Conservation (phyloP, 2,888 invertebrate species). For the Tetrapedia diversipes region DNA sequence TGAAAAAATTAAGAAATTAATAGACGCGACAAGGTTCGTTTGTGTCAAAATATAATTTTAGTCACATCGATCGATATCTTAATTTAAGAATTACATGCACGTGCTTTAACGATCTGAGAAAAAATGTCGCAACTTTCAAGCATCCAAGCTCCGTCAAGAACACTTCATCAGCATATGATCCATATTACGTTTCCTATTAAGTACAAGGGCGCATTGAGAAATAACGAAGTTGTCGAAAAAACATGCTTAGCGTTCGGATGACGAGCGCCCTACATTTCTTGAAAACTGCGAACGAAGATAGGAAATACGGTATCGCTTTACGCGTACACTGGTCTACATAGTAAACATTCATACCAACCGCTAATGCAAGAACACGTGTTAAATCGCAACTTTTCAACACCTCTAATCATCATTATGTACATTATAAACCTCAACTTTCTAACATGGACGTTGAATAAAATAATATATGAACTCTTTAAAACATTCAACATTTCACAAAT, state of each 20-base stretch:
- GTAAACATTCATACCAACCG: too few relatives aligned
- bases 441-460: too few relatives aligned
- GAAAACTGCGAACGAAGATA: background rate
- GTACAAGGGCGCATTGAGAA: constrained; percentile 7
- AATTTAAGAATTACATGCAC: background rate
- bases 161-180: constrained; percentile 11
- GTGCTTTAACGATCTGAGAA: background rate
- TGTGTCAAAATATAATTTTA: background rate
- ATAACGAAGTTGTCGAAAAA: constrained; percentile 9
- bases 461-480: too few relatives aligned
- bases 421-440: too few relatives aligned
- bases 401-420: too few relatives aligned
- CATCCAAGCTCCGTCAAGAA: background rate
- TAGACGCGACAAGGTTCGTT: too few relatives aligned
- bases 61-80: background rate
- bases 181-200: background rate
- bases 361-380: too few relatives aligned
- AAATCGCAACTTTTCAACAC: too few relatives aligned
- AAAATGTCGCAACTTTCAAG: background rate
- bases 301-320: background rate
- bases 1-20: too few relatives aligned
- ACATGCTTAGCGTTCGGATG: background rate
- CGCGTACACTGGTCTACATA: background rate
- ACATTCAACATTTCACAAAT: too few relatives aligned
- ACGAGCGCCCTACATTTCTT: constrained; percentile 1